Percentiles rank a stretch among this genome's conserved stretches.
These are phyloP conservation scores for Taphrorychus bicolor DNA, from an alignment of 2,888 invertebrate species.

Conservation along the genomic window DNA sequence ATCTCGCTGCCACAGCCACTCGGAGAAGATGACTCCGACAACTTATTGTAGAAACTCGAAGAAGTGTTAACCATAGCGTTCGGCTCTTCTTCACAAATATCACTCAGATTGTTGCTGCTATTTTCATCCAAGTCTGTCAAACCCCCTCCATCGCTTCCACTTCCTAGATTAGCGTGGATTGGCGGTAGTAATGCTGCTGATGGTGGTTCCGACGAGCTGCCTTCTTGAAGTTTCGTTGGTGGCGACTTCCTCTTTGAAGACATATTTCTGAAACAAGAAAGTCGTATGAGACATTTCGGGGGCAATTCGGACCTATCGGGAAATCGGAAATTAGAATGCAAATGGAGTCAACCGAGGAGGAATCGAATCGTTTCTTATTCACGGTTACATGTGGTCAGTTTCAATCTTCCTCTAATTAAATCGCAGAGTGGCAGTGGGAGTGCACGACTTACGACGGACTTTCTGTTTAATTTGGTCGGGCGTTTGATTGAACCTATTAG, in stretches of 20 bases:
- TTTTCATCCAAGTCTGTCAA: constrained; percentile 64
- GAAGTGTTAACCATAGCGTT: constrained; percentile 53
- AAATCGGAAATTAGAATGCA: constrained; percentile 39
- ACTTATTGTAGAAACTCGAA: constrained; percentile 56
- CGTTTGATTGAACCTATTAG: constrained; percentile 32
- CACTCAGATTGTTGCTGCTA: constrained; percentile 68
- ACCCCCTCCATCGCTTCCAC: constrained; percentile 67
- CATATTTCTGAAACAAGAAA: constrained; percentile 77
- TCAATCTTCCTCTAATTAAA: constrained; percentile 42
- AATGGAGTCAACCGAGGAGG: constrained; percentile 26
- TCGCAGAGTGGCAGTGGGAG: constrained; percentile 37
- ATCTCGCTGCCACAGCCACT: constrained; percentile 60
- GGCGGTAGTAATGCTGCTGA: constrained; percentile 28
- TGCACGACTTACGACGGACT: constrained; percentile 37
- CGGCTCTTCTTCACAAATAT: constrained; percentile 67
- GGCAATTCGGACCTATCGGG: not conserved
- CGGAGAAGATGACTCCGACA: constrained; percentile 58
- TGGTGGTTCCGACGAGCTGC: constrained; percentile 57
- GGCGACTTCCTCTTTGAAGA: constrained; percentile 97
- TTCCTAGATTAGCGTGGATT: constrained; percentile 57
- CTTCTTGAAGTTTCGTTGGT: constrained; percentile 90
- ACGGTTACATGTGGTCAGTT: constrained; percentile 41
- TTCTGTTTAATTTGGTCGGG: constrained; percentile 38
- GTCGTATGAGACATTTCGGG: not conserved
- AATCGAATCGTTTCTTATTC: constrained; percentile 36